phyloP scores from a whole-genome alignment of 1,140 invertebrate species.

The Mamestra configurata region DNA sequence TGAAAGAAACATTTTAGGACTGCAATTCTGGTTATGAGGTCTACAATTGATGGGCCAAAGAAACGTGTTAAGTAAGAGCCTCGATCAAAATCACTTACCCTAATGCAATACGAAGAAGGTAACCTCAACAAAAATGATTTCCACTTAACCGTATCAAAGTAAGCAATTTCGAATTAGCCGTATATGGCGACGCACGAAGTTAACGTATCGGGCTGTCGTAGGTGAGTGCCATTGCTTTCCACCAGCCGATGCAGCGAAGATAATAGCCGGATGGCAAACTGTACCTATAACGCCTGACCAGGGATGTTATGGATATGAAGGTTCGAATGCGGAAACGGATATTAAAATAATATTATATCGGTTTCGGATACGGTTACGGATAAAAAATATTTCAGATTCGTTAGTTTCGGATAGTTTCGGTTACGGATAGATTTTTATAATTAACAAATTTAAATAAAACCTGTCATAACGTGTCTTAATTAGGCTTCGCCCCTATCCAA shows the following conservation, averaged over 20 bases:
- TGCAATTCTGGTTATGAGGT: background rate
- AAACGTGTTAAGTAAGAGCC: background rate
- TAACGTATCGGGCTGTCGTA: slow-evolving; percentile 20
- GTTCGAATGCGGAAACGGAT: too few species aligned
- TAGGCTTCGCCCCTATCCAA: too few species aligned
- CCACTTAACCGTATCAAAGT: slow-evolving; percentile 46
- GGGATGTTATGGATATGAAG: too few species aligned
- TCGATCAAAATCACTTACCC: background rate
- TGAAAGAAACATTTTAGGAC: background rate
- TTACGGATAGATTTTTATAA: too few species aligned
- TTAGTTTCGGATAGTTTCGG: too few species aligned
- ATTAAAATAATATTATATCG: too few species aligned
- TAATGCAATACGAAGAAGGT: background rate
- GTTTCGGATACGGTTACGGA: too few species aligned
- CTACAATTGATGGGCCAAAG: background rate
- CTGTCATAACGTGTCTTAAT: too few species aligned
- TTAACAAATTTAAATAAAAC: too few species aligned
- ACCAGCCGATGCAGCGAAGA: slow-evolving; percentile 35
- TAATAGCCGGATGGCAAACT: slow-evolving; percentile 43
- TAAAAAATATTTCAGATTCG: too few species aligned
- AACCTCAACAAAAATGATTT: slow-evolving; percentile 25
- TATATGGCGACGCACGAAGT: slow-evolving; percentile 45
- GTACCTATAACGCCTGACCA: background rate
- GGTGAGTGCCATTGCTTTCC: slow-evolving; percentile 43
- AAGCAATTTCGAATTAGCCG: slow-evolving; percentile 46